phyloP scores from a whole-genome alignment of 2,797 vertebrate species.

The Hypotaenidia philippensis region DNA sequence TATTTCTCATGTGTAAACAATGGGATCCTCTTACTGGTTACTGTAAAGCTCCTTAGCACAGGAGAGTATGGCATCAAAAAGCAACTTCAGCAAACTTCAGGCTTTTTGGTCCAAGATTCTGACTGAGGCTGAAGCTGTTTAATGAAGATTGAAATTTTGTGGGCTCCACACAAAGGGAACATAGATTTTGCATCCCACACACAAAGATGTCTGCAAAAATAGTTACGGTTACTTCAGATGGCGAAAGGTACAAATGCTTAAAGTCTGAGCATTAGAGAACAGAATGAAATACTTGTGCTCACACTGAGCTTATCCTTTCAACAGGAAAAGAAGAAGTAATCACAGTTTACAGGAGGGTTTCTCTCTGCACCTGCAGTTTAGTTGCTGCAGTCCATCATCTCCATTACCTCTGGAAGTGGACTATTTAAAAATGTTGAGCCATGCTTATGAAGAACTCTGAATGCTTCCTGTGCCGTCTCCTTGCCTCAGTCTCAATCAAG shows the following conservation, averaged over 20 bases:
- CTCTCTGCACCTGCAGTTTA: constrained; percentile 24
- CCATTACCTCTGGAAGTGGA: constrained; percentile 1
- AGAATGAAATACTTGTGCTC: constrained; percentile 16
- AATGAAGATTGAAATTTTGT: not conserved
- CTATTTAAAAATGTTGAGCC: constrained; percentile 20
- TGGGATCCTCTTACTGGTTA: not conserved
- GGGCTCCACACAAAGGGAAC: not conserved
- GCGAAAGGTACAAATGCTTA: not conserved
- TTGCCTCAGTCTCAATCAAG: constrained; percentile 37
- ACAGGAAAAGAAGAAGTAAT: constrained; percentile 8
- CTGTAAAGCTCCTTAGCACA: not conserved
- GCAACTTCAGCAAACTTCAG: not conserved
- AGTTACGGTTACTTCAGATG: not conserved
- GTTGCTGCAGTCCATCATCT: constrained; percentile 20
- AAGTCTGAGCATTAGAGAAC: not conserved
- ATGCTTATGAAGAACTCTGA: not conserved
- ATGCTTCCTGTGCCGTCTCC: constrained; percentile 53
- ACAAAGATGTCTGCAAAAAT: not conserved
- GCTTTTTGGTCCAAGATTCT: not conserved
- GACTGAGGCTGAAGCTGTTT: not conserved
- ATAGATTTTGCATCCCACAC: not conserved
- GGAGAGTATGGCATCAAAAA: not conserved
- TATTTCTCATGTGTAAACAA: not conserved
- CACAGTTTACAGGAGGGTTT: not conserved
- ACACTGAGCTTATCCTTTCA: not conserved